These are phyloP conservation scores for Natrix natrix DNA, from an alignment of 2,797 vertebrate genomes.

Conservation along the genomic window DNA sequence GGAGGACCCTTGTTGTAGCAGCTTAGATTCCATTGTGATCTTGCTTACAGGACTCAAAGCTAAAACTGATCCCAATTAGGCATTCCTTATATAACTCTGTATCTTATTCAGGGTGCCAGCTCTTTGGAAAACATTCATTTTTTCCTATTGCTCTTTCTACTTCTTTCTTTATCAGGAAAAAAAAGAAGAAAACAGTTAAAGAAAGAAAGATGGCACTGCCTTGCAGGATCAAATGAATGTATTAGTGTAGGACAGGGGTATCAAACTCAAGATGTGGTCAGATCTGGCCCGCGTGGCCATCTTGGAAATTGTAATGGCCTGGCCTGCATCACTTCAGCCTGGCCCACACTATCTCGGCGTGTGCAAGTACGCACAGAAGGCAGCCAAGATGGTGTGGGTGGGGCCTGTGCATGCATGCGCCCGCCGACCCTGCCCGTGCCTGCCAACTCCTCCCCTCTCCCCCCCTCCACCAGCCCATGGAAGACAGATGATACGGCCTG, in stretches of 20 bases:
- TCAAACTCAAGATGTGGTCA: too few species aligned
- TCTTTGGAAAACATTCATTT: background rate
- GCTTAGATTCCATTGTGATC: background rate
- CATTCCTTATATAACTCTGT: background rate
- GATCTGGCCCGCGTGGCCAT: too few species aligned
- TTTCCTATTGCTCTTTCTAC: background rate
- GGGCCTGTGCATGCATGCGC: too few species aligned
- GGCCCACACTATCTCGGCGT: too few species aligned
- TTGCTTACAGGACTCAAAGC: background rate
- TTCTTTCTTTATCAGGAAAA: background rate
- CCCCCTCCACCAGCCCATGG: too few species aligned
- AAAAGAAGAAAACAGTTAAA: background rate
- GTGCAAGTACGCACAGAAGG: too few species aligned
- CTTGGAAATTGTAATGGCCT: too few species aligned
- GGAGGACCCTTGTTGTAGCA: background rate
- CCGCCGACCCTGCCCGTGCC: too few species aligned
- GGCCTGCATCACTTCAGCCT: too few species aligned
- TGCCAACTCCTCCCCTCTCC: too few species aligned
- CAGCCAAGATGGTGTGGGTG: too few species aligned
- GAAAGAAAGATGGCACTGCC: background rate
- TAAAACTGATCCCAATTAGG: background rate
- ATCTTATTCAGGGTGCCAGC: background rate
- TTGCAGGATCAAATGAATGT: background rate
- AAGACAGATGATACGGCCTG: too few species aligned
- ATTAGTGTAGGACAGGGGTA: background rate